Percentiles rank a stretch among this genome's conserved stretches.
Conservation (phyloP, 2,888 invertebrate genomes). For the Heliconius cydno region DNA sequence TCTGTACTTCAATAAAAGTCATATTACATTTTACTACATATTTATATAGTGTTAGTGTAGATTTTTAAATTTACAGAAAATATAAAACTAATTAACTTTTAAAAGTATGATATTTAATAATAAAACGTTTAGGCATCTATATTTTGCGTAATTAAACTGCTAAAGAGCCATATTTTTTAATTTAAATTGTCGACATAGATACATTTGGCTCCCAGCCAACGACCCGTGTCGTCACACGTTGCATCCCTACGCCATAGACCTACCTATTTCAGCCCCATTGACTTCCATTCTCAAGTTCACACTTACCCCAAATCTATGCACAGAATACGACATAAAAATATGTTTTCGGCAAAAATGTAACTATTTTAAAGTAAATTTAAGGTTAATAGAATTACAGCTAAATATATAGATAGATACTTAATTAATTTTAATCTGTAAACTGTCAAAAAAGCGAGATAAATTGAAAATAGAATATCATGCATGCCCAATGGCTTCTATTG, state of each 20-base stretch:
- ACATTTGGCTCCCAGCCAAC: slow-evolving; percentile 41
- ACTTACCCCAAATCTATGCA: slow-evolving; percentile 49
- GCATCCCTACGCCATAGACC: slow-evolving; percentile 43
- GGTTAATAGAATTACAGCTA: background rate
- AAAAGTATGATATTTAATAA: background rate
- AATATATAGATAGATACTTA: too few species aligned
- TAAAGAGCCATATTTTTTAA: slow-evolving; percentile 25
- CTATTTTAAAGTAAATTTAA: background rate
- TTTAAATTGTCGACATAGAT: slow-evolving; percentile 29
- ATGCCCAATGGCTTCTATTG: slow-evolving; percentile 37
- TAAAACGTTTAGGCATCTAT: background rate
- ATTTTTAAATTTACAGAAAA: background rate
- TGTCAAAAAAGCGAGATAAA: background rate
- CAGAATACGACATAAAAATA: background rate
- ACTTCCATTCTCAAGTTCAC: slow-evolving; percentile 51
- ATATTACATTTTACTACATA: background rate
- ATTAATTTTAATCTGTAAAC: background rate
- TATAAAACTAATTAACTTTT: background rate
- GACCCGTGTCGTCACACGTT: slow-evolving; percentile 21
- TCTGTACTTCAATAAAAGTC: background rate
- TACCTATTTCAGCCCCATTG: slow-evolving; percentile 53
- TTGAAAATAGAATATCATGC: slow-evolving; percentile 10
- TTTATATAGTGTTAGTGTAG: too few species aligned
- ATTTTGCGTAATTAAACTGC: background rate
- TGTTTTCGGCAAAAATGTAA: background rate